Evolutionary conservation across 2,888 invertebrate genomes (phyloP).

Genomic region (Sympetrum striolatum): DNA sequence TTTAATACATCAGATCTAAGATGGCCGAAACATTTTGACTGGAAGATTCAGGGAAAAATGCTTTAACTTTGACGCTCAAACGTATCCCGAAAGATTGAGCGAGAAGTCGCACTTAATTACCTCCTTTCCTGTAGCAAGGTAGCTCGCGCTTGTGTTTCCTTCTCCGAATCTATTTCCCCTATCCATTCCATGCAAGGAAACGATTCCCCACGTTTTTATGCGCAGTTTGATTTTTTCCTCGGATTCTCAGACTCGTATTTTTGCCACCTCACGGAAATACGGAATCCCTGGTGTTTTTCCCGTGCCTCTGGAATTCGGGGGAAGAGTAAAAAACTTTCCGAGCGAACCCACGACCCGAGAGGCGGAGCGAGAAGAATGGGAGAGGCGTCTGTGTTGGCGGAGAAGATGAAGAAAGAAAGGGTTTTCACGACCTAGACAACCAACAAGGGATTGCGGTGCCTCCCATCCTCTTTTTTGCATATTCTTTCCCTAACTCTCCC

Average conservation of each 20-base stretch:
- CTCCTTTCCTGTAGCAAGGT: no score
- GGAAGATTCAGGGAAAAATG: no score
- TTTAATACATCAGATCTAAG: no score
- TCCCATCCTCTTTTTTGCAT: background rate
- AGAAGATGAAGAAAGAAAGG: background rate
- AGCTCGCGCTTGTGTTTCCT: background rate
- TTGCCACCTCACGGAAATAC: background rate
- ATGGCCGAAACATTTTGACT: no score
- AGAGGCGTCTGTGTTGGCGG: background rate
- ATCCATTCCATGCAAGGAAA: background rate
- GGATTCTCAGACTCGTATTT: background rate
- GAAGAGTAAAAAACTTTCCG: background rate
- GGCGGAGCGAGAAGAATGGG: background rate
- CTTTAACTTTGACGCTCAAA: no score
- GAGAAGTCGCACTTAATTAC: no score
- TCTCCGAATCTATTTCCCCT: background rate
- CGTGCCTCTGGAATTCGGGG: background rate
- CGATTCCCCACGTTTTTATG: background rate
- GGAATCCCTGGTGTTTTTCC: background rate
- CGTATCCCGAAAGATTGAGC: no score
- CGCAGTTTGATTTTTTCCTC: background rate
- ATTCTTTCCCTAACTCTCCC: background rate
- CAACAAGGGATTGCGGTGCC: background rate
- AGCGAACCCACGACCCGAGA: background rate
- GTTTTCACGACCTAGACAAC: background rate